These are phyloP conservation scores for Rhagonycha fulva DNA, from an alignment of 2,888 invertebrate genomes.

Conservation along the genomic window DNA sequence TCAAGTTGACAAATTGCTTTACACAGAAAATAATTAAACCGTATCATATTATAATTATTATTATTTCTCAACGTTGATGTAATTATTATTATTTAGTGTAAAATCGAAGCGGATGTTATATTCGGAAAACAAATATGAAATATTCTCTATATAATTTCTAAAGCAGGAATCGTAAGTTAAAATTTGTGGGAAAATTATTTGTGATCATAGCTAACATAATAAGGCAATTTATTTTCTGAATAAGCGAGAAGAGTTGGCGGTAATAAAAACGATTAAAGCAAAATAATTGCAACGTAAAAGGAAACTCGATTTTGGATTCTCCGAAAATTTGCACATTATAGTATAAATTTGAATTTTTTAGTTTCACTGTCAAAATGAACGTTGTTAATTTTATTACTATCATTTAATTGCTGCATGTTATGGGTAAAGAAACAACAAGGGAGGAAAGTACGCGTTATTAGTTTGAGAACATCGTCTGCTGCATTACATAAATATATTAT, in stretches of 20 bases:
- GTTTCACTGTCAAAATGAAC: not conserved
- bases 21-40: not conserved
- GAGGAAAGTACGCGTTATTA: not conserved
- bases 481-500: not conserved
- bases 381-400: not conserved
- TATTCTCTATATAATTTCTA: not conserved
- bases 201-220: not conserved
- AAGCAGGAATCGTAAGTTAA: not conserved
- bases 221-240: constrained; percentile 3
- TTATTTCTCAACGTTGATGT: not conserved
- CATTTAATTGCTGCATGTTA: not conserved
- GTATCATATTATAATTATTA: not conserved
- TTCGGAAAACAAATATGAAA: not conserved
- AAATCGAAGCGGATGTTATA: not conserved
- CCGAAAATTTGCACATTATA: not conserved
- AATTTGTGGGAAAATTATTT: constrained; percentile 1
- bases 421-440: not conserved
- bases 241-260: not conserved
- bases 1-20: not conserved
- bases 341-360: not conserved
- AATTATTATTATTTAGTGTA: not conserved
- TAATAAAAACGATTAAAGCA: not conserved
- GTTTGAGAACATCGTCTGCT: not conserved
- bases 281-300: constrained; percentile 1
- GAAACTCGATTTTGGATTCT: not conserved